Base-by-base conservation (phyloP, 2,797 vertebrate species). In the Astyanax mexicanus region DNA sequence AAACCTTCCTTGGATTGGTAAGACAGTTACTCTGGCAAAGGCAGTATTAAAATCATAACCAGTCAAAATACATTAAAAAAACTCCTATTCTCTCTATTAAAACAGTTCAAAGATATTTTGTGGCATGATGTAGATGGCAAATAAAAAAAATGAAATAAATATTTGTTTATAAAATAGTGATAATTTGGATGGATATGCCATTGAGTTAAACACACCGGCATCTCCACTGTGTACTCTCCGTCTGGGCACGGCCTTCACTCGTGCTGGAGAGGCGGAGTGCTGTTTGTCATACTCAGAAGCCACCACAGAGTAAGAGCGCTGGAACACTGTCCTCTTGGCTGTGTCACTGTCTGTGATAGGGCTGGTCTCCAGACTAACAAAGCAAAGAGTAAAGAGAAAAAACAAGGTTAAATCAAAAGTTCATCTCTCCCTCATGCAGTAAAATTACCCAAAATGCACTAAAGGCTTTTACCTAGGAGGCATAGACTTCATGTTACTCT, bases 401-500 rank as follows among this genome's bases (percentile, higher is more conserved):
- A 19, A 65, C 10, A 6, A 32, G 27, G 17, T 51, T 6, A 37
- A 21, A 7, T 62, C 11, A 68, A 72, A 72, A 25, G 15, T 6
- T 15, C 6, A 40, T 69, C 4, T 15, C 9, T 27, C 25, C 19
- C 11, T 10, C n/a, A 55, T 13, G 4, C 2, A 23, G 13, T 6
- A 6, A 54, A 6, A 32, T 62, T 6, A 70, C 13, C 9, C 5
- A n/a, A 5, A 58, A 4, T 25, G 8, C 40, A 58, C 42, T 23
- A 5, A 66, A 81, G 29, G 77, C 54, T 75, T 75, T 66, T 95
- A 99, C 98, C 98, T 99, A 69, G 96, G 98, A n/a, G 98, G 98
- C 98, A 99, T 99, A 55, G 98, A 99, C 83, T 99, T 99, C 98
- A 99, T 98, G 90, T 99, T 99, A 88, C 93, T 98, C 82, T 98